Evolutionary conservation across 1,140 invertebrate genomes (phyloP).

Genomic region (Formica exsecta): DNA sequence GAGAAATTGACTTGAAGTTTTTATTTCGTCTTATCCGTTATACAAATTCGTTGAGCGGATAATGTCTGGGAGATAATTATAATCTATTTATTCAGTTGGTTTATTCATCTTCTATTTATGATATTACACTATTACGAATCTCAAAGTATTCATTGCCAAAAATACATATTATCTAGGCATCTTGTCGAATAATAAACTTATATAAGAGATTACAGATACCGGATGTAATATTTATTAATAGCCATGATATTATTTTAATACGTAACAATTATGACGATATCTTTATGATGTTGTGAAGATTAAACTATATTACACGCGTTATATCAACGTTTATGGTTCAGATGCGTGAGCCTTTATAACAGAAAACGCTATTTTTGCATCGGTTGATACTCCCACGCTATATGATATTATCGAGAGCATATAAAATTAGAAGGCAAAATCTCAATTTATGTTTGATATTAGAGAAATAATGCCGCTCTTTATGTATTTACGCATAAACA

Average conservation of each 20-base stretch:
- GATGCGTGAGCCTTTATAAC: constrained; percentile 36
- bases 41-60: constrained; percentile 4
- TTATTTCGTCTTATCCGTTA: constrained; percentile 3
- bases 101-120: background rate
- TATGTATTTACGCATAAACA: background rate
- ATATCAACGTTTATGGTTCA: constrained; percentile 27
- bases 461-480: background rate
- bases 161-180: background rate
- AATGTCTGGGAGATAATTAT: constrained; percentile 2
- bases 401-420: constrained; percentile 31
- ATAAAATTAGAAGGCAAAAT: constrained; percentile 48
- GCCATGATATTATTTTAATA: background rate
- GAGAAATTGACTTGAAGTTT: constrained; percentile 9
- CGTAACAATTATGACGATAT: constrained; percentile 24
- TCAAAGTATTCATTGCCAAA: constrained; percentile 9
- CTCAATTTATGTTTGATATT: constrained; percentile 25
- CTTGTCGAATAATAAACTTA: constrained; percentile 36
- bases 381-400: constrained; percentile 34
- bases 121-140: background rate
- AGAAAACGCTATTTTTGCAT: constrained; percentile 40
- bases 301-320: background rate
- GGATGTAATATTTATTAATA: constrained; percentile 51
- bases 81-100: constrained; percentile 19
- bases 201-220: constrained; percentile 17
- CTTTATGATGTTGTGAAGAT: constrained; percentile 20